phyloP scores from a whole-genome alignment of 2,113 vertebrate species.

The human region DNA sequence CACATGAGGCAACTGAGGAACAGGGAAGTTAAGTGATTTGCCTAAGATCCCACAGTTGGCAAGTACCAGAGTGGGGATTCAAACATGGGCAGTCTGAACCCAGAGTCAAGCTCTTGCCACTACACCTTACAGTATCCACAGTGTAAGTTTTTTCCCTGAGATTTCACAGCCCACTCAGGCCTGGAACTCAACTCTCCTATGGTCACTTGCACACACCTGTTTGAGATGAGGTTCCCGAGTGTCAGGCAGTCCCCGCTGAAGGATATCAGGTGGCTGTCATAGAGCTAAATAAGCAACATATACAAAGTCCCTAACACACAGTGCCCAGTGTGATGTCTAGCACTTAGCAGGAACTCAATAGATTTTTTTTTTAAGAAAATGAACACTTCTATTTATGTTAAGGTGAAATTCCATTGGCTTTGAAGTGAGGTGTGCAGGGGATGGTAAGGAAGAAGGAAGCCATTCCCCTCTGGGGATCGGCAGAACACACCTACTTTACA shows the following conservation, averaged over 20 bases:
- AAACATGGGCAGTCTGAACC: not conserved
- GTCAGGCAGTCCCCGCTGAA: not conserved
- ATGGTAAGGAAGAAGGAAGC: rapidly evolving
- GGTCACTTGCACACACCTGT: not conserved
- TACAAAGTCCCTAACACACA: not conserved
- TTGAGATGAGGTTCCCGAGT: not conserved
- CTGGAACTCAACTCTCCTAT: not conserved
- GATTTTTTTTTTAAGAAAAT: not conserved
- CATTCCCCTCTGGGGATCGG: not conserved
- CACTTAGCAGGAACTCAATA: not conserved
- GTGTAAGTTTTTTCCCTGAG: not conserved
- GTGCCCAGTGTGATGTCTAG: not conserved
- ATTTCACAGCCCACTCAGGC: not conserved
- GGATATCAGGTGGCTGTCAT: not conserved
- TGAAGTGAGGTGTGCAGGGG: not conserved
- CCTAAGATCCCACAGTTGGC: not conserved
- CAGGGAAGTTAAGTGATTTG: not conserved
- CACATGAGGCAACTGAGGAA: not conserved
- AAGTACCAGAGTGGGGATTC: not conserved
- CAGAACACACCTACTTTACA: not conserved
- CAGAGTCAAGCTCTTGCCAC: not conserved
- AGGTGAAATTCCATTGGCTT: not conserved
- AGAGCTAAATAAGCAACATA: not conserved
- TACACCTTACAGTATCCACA: not conserved
- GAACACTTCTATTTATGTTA: not conserved